These are phyloP conservation scores for Gambusia affinis DNA, from an alignment of 2,113 vertebrate genomes.

Conservation along the genomic window DNA sequence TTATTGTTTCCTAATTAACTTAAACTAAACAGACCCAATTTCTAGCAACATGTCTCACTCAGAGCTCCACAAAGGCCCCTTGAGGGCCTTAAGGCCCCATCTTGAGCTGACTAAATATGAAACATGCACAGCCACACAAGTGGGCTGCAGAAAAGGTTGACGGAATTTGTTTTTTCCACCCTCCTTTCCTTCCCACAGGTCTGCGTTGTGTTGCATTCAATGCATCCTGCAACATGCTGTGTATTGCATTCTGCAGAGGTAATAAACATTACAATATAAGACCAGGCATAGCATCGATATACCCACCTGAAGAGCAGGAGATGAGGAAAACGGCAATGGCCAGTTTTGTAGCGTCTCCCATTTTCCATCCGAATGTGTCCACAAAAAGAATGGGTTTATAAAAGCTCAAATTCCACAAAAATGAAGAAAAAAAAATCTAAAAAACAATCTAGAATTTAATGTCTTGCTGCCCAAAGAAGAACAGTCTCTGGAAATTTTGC, in stretches of 20 bases:
- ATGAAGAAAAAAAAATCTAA: conserved; percentile 19
- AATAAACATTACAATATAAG: conserved; percentile 22
- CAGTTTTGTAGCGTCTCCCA: conserved; percentile 98
- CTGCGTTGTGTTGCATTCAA: conserved; percentile 35
- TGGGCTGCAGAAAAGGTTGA: conserved; percentile 17
- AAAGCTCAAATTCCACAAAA: neutral
- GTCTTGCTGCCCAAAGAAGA: conserved; percentile 37
- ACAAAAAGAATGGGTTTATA: conserved; percentile 31
- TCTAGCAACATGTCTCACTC: conserved; percentile 7
- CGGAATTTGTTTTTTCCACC: conserved; percentile 4
- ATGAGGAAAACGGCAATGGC: conserved; percentile 98
- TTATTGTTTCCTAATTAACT: neutral
- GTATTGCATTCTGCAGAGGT: conserved; percentile 30
- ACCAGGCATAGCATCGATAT: conserved; percentile 21
- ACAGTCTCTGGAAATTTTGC: conserved; percentile 50
- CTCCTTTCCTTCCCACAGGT: neutral
- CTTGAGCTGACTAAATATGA: conserved; percentile 11
- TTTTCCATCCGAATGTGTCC: conserved; percentile 83
- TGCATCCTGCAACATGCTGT: conserved; percentile 24
- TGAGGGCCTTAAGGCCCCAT: conserved; percentile 26
- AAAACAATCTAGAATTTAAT: conserved; percentile 40
- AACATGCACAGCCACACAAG: conserved; percentile 24
- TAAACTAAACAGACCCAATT: neutral
- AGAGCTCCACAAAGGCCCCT: conserved; percentile 13
- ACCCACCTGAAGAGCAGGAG: conserved; percentile 98